Evolutionary conservation across 2,113 vertebrate species (phyloP).

Genomic region (Promerops cafer): DNA sequence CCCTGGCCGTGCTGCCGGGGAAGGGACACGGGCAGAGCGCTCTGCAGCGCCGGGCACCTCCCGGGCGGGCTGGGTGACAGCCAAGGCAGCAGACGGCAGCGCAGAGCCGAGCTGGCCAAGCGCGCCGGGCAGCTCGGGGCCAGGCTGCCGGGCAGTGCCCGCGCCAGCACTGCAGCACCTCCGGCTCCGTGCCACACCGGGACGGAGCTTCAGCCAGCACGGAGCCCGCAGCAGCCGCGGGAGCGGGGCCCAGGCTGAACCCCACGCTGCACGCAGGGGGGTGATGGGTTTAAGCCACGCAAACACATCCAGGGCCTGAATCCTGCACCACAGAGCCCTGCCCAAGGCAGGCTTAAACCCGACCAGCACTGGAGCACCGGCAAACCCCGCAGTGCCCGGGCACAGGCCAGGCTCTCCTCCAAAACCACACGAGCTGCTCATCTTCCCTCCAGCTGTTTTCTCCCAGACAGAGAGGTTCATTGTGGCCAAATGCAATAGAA

Average conservation of each 20-base stretch:
- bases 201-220: neutral
- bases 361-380: neutral
- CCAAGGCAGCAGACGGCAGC: neutral
- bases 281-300: fast-evolving
- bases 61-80: neutral
- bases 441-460: neutral
- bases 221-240: no score
- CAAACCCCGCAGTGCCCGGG: neutral
- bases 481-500: neutral
- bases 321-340: neutral
- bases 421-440: neutral
- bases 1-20: fast-evolving
- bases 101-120: neutral
- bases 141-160: neutral
- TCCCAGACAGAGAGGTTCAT: neutral
- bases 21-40: fast-evolving
- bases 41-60: neutral
- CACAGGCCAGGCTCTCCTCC: neutral
- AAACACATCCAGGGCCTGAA: fast-evolving
- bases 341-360: neutral
- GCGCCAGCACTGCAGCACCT: neutral
- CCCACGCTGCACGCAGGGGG: fast-evolving
- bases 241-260: neutral
- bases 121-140: neutral
- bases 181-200: neutral